A percentile compares a stretch with the other conserved stretches of the same genome.
Conservation (phyloP, 2,888 invertebrate genomes). For the Nowickia ferox region DNA sequence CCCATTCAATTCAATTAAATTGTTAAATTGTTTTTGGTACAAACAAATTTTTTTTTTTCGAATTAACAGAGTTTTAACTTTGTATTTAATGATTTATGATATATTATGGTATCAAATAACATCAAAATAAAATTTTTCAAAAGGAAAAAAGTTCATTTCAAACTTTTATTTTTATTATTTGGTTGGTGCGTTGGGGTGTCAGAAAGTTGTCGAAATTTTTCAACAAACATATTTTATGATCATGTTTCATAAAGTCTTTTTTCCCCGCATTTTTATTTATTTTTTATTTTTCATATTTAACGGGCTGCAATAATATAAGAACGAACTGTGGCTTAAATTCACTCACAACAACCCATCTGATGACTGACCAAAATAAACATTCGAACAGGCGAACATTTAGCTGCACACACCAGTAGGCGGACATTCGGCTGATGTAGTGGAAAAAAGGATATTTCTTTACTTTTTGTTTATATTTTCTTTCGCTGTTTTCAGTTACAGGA, state of each 20-base stretch:
- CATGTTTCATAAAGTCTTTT: slow-evolving; percentile 50
- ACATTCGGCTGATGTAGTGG: slow-evolving; percentile 55
- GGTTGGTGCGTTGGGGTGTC: slow-evolving; percentile 56
- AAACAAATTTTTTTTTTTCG: neutral
- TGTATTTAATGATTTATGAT: slow-evolving; percentile 69
- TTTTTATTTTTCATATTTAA: slow-evolving; percentile 24
- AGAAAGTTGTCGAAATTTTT: slow-evolving; percentile 67
- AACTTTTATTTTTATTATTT: slow-evolving; percentile 24
- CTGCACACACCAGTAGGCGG: slow-evolving; percentile 63
- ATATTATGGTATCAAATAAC: slow-evolving; percentile 72
- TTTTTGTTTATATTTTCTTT: slow-evolving; percentile 21
- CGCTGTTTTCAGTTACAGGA: slow-evolving; percentile 48
- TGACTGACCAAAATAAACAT: slow-evolving; percentile 46
- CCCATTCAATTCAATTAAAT: slow-evolving; percentile 33
- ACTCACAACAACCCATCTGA: slow-evolving; percentile 22
- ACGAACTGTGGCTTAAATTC: slow-evolving; percentile 31
- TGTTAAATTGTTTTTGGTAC: slow-evolving; percentile 25
- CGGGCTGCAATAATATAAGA: slow-evolving; percentile 42
- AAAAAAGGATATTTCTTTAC: slow-evolving; percentile 45
- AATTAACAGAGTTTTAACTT: slow-evolving; percentile 48
- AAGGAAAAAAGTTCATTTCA: slow-evolving; percentile 3
- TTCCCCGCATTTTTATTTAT: neutral
- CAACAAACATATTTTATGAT: slow-evolving; percentile 68
- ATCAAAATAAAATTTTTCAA: slow-evolving; percentile 30
- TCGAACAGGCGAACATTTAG: slow-evolving; percentile 32